A percentile compares a stretch with the other conserved stretches of the same genome.
These are phyloP conservation scores for Ophioderma brevispina DNA, from an alignment of 35 echinoderm and acorn worm genomes.

Conservation along the genomic window DNA sequence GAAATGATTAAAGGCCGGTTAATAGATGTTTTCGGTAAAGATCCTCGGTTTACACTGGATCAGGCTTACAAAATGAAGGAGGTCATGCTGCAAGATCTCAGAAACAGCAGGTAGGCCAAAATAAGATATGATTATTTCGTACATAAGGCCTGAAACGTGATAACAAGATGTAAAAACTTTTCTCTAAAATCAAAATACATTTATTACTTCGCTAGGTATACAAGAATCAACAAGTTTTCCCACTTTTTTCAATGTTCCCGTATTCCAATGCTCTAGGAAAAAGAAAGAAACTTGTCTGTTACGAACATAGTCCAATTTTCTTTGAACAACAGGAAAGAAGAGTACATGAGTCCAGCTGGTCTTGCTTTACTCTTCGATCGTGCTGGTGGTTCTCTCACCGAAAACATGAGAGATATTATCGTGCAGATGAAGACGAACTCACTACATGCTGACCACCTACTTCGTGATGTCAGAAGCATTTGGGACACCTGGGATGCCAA, in stretches of 20 bases:
- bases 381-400: constrained; percentile 38
- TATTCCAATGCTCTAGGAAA: too few species aligned
- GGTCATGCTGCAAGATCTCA: constrained; percentile 28
- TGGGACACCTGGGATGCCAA: constrained; percentile 62
- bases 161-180: too few species aligned
- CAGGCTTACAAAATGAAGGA: constrained; percentile 32
- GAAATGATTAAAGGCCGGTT: neutral
- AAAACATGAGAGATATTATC: constrained; percentile 30
- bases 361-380: constrained; percentile 38
- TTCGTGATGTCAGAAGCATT: neutral
- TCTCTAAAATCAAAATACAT: too few species aligned
- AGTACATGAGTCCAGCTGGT: constrained; percentile 45
- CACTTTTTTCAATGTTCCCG: too few species aligned
- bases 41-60: constrained; percentile 3
- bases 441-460: neutral
- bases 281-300: too few species aligned
- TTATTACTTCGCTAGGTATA: too few species aligned
- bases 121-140: neutral
- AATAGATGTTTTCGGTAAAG: neutral
- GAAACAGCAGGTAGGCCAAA: neutral
- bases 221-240: too few species aligned
- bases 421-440: constrained; percentile 12
- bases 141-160: too few species aligned
- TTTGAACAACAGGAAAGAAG: constrained; percentile 45
- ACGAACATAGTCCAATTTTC: too few species aligned